Conservation (phyloP, 2,888 invertebrate species). For the Vesta saturnalis region DNA sequence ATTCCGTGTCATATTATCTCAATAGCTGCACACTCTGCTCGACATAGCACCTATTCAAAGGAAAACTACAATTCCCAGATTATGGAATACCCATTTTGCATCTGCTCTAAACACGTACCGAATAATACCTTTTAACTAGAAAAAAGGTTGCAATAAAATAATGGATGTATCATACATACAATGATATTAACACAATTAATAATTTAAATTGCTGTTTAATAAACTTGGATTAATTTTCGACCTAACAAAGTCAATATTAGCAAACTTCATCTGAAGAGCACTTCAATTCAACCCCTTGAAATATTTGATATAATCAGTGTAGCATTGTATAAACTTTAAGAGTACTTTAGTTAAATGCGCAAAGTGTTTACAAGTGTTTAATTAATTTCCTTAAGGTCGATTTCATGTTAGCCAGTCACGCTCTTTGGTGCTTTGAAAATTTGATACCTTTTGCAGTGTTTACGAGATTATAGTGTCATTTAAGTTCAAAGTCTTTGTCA, state of each 20-base stretch:
- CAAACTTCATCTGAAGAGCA: background rate
- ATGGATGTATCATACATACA: background rate
- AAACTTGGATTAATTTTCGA: background rate
- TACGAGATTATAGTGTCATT: background rate
- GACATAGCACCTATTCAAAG: slow-evolving; percentile 43
- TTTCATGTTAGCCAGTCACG: slow-evolving; percentile 1
- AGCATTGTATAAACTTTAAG: slow-evolving; percentile 7
- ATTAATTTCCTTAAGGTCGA: slow-evolving; percentile 8
- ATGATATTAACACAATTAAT: background rate
- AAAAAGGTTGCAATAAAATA: background rate
- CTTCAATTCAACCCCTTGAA: background rate
- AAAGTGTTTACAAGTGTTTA: background rate
- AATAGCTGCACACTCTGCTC: slow-evolving; percentile 45
- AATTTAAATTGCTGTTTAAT: background rate
- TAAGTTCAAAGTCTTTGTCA: too few species aligned
- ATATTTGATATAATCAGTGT: background rate
- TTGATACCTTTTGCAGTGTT: slow-evolving; percentile 5
- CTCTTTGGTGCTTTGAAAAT: background rate
- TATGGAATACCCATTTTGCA: slow-evolving; percentile 35
- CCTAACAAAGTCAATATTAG: background rate
- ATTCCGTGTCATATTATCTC: slow-evolving; percentile 52
- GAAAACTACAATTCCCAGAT: slow-evolving; percentile 37
- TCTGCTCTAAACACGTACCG: background rate
- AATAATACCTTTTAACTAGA: background rate
- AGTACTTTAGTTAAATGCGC: slow-evolving; percentile 7